Evolutionary conservation across 35 echinoderm and acorn worm species (phyloP).

Genomic region (Diadema setosum): DNA sequence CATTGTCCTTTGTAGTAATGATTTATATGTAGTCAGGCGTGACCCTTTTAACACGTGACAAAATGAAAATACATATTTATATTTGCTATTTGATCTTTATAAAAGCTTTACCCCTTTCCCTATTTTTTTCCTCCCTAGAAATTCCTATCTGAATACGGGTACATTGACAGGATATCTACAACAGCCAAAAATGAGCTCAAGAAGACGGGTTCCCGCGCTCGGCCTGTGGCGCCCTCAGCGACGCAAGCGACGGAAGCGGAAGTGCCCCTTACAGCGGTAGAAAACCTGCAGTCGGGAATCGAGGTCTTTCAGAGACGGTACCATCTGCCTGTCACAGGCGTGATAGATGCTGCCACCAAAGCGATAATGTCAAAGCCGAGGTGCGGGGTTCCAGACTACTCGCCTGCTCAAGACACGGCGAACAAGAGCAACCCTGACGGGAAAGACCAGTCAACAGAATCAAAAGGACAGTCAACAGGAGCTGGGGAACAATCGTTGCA

Average conservation of each 20-base stretch:
- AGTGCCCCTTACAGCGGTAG: background rate
- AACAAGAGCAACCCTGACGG: background rate
- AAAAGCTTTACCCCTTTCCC: too few relatives aligned
- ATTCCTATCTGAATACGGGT: conserved; percentile 89
- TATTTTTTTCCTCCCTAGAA: conserved; percentile 43
- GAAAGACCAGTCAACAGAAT: background rate
- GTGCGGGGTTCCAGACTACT: conserved; percentile 81
- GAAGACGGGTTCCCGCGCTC: background rate
- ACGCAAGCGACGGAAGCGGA: background rate
- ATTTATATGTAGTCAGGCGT: too few relatives aligned
- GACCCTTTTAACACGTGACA: too few relatives aligned
- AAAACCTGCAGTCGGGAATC: conserved; percentile 26
- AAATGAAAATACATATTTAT: too few relatives aligned
- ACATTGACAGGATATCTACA: conserved; percentile 17
- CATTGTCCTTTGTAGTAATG: too few relatives aligned
- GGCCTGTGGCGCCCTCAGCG: background rate
- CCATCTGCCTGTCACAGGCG: conserved; percentile 70
- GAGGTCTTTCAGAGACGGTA: conserved; percentile 59
- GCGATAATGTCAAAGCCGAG: conserved; percentile 65
- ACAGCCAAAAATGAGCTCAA: background rate
- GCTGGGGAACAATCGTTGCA: background rate
- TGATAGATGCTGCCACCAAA: conserved; percentile 62
- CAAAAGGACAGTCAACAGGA: background rate
- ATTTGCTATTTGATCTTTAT: too few relatives aligned
- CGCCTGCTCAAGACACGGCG: background rate